Conservation (phyloP, 2,888 invertebrate species). For the Lepeophtheirus nordmannii region DNA sequence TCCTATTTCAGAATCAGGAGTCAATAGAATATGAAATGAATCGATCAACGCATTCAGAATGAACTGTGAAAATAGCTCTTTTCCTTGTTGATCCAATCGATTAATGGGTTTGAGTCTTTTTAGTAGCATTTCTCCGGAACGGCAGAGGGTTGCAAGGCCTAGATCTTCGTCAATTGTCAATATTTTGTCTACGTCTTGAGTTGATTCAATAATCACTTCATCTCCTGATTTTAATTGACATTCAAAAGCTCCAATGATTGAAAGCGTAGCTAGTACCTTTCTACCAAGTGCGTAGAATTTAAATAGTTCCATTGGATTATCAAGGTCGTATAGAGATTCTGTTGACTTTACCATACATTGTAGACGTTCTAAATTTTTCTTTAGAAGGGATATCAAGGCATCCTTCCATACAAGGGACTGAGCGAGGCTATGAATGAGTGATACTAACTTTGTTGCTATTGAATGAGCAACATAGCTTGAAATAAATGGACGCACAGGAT, state of each 20-base stretch:
- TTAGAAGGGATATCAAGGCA: neutral
- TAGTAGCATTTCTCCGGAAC: neutral
- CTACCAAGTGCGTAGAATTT: constrained; percentile 31
- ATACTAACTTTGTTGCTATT: constrained; percentile 36
- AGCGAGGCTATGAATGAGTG: constrained; percentile 32
- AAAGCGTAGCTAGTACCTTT: constrained; percentile 34
- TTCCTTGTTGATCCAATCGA: neutral
- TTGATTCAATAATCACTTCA: neutral
- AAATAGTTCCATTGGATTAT: constrained; percentile 22
- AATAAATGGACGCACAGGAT: constrained; percentile 35
- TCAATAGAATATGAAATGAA: constrained; percentile 6
- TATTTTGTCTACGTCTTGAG: neutral
- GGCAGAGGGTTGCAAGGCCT: neutral
- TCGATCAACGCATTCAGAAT: constrained; percentile 25
- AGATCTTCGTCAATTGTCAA: neutral
- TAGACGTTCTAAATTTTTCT: neutral
- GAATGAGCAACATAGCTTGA: constrained; percentile 36
- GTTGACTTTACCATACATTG: neutral
- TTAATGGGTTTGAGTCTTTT: neutral
- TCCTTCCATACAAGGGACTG: constrained; percentile 18
- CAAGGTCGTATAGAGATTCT: constrained; percentile 9
- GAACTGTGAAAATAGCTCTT: neutral
- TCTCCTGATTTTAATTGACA: constrained; percentile 34
- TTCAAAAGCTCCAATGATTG: constrained; percentile 35
- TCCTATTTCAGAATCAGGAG: constrained; percentile 5